Conservation (phyloP, 2,113 vertebrate genomes). For the Tringa solitaria region DNA sequence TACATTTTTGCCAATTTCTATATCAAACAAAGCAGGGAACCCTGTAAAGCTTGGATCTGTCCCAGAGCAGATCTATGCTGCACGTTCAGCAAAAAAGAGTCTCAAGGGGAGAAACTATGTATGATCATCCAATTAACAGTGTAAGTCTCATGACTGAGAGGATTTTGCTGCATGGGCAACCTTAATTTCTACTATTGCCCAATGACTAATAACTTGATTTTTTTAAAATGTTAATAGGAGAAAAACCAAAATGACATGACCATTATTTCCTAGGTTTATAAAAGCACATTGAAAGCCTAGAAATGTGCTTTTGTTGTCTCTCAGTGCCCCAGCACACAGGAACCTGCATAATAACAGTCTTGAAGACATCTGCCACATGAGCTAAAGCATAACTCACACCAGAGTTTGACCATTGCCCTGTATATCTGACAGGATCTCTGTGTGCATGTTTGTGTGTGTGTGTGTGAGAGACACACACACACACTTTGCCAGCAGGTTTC, state of each 20-base stretch:
- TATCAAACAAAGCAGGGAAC: neutral
- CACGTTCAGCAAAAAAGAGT: neutral
- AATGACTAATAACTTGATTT: neutral
- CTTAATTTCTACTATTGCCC: neutral
- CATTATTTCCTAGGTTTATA: neutral
- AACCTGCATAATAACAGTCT: neutral
- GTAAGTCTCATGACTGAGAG: neutral
- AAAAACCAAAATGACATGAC: neutral
- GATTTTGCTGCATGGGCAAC: neutral
- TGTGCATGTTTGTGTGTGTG: fast-evolving
- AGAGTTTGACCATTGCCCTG: neutral
- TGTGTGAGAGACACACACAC: neutral
- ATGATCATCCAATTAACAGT: neutral
- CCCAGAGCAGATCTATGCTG: neutral
- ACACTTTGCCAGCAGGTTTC: neutral
- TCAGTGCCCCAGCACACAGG: neutral
- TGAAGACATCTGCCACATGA: neutral
- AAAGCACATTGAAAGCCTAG: neutral
- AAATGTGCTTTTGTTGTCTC: neutral
- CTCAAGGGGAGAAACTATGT: neutral
- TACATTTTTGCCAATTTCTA: neutral
- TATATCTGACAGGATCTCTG: neutral
- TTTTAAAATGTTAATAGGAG: neutral
- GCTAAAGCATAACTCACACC: neutral
- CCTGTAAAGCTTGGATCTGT: neutral